Conservation (phyloP, 2,888 invertebrate species). For the Anticlea derivata region DNA sequence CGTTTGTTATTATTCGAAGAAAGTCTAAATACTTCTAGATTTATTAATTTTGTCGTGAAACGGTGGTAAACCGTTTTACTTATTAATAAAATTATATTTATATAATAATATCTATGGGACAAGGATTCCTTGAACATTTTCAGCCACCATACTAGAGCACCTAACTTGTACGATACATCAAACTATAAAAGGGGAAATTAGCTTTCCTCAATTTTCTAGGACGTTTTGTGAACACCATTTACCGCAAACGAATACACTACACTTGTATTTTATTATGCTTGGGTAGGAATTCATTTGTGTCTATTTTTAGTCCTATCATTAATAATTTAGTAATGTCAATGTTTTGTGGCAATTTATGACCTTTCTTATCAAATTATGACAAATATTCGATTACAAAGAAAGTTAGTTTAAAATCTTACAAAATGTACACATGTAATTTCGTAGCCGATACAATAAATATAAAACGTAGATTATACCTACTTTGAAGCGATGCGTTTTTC, state of each 20-base stretch:
- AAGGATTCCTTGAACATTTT: conserved; percentile 26
- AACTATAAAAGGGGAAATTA: conserved; percentile 24
- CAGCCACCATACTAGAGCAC: conserved; percentile 37
- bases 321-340: conserved; percentile 11
- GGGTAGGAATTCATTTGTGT: conserved; percentile 16
- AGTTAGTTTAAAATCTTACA: conserved; percentile 20
- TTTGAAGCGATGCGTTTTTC: conserved; percentile 37
- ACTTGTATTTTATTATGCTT: conserved; percentile 16
- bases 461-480: conserved; percentile 34
- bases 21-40: conserved; percentile 4
- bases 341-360: neutral
- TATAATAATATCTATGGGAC: conserved; percentile 25
- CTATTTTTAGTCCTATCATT: conserved; percentile 9
- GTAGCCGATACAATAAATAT: conserved; percentile 13
- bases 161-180: conserved; percentile 32
- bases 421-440: conserved; percentile 16
- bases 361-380: conserved; percentile 1
- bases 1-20: neutral
- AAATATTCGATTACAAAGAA: conserved; percentile 6
- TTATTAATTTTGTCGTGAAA: conserved; percentile 5
- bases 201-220: conserved; percentile 4
- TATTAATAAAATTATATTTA: conserved; percentile 7
- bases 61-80: conserved; percentile 21
- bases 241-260: conserved; percentile 43
- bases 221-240: conserved; percentile 26